Evolutionary conservation across 2,797 vertebrate species (phyloP), one percentile per base, ranked within the genome.

Genomic region (Xerus rutilus): DNA sequence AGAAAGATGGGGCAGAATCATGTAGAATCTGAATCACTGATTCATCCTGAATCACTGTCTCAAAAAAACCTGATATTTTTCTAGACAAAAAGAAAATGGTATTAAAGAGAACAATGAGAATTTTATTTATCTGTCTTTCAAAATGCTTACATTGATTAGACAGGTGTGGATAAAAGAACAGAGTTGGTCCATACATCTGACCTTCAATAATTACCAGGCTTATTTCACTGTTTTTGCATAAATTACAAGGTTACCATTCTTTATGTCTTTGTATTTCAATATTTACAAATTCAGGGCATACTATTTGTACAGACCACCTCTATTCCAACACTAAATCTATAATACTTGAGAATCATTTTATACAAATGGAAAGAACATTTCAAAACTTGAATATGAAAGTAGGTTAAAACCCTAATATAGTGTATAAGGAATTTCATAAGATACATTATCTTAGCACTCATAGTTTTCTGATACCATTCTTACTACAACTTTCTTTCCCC

Each of bases 231-330:
- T 64, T 52, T 85, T 69, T 69, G 30, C 8, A 72, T 52, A 54
- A 86, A 92, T 43, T 64, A 67, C 23, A 81, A 17, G 49, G 77
- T 95, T 52, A 81, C 39, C 39, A 78, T 64, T 83, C 28, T 85
- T 89, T 39, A 59, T 9, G 12, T 45, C 62, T 95, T 85, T 90
- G 47, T 77, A 93, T 92, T 85, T 91, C 47, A 82, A 25, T 76
- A 95, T 49, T 73, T 93, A 89, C 82, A 79, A 62, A n/a, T 83
- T 83, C 47, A 67, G 14, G 10, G 35, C 59, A 82, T 62, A 72
- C 83, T 25, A 86, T 35, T 57, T 52, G 20, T 47, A 21, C 43
- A 87, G 0, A 83, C 39, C 74, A 64, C 5, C 45, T 8, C 15
- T 18, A 78, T 43, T 8, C 15, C 20, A 82, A 78, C 45, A 81